phyloP scores from a whole-genome alignment of 2,888 invertebrate species.

The Cerceris ruficornis region DNA sequence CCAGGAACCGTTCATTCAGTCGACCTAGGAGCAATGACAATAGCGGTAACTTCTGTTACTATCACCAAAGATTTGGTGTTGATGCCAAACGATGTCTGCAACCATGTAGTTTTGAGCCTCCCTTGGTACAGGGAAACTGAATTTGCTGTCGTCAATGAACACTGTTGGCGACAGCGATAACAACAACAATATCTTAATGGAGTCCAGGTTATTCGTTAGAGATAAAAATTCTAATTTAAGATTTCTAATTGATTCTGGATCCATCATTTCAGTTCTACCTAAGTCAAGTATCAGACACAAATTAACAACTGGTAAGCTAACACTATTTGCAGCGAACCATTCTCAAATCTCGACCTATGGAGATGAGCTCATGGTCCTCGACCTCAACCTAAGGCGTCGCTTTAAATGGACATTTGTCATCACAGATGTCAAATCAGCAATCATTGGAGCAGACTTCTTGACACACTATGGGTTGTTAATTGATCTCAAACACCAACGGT shows the following conservation, averaged over 20 bases:
- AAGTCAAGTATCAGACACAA: neutral
- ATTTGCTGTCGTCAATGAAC: too few species aligned
- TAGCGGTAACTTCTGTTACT: too few species aligned
- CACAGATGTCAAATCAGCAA: slow-evolving; percentile 36
- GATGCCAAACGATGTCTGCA: too few species aligned
- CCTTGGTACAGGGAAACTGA: too few species aligned
- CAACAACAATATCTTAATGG: too few species aligned
- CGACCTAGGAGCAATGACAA: too few species aligned
- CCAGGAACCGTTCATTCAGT: too few species aligned
- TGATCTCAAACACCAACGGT: slow-evolving; percentile 31
- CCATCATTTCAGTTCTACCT: slow-evolving; percentile 23
- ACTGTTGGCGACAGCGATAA: too few species aligned
- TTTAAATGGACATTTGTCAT: slow-evolving; percentile 47
- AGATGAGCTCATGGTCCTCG: slow-evolving; percentile 26
- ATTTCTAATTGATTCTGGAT: slow-evolving; percentile 54
- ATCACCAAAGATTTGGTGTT: too few species aligned
- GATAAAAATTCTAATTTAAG: slow-evolving; percentile 24
- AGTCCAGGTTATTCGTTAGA: slow-evolving; percentile 3
- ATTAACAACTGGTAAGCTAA: neutral
- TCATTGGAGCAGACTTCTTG: slow-evolving; percentile 52
- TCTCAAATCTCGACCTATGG: slow-evolving; percentile 43
- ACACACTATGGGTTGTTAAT: slow-evolving; percentile 28
- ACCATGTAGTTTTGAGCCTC: too few species aligned
- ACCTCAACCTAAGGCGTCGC: slow-evolving; percentile 32
- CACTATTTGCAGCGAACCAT: slow-evolving; percentile 36